Percentiles rank a stretch among this genome's conserved stretches.
Conservation (phyloP, 2,888 invertebrate genomes). For the Acrocyrtus sp. region DNA sequence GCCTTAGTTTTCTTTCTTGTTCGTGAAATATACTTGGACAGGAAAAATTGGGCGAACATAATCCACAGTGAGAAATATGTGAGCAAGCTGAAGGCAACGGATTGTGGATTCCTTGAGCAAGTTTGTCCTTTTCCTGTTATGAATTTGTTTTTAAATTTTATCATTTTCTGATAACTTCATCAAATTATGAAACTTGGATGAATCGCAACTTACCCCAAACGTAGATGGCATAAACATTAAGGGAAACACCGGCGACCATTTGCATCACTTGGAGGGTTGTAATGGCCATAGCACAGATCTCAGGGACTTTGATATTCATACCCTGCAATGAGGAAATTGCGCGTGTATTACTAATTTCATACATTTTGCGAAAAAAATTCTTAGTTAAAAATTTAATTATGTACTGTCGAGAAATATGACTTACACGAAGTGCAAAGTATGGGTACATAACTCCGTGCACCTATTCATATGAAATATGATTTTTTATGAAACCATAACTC, state of each 20-base stretch:
- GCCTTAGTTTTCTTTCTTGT: constrained; percentile 38
- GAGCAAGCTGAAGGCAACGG: constrained; percentile 38
- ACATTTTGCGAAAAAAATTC: no score
- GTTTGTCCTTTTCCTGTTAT: constrained; percentile 37
- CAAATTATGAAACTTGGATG: neutral
- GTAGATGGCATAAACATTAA: constrained; percentile 89
- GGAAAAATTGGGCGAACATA: constrained; percentile 40
- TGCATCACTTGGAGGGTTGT: constrained; percentile 91
- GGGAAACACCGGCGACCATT: constrained; percentile 91
- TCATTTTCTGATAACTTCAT: constrained; percentile 1
- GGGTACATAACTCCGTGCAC: constrained; percentile 86
- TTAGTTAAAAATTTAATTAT: no score
- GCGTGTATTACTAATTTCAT: no score
- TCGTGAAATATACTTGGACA: constrained; percentile 44
- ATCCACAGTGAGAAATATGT: constrained; percentile 33
- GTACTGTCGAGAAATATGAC: no score
- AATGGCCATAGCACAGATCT: constrained; percentile 87
- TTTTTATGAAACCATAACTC: no score
- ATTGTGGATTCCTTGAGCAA: constrained; percentile 36
- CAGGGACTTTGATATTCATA: constrained; percentile 85
- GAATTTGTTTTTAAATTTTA: neutral
- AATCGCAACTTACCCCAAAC: constrained; percentile 63
- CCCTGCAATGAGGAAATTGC: constrained; percentile 68
- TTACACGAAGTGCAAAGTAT: constrained; percentile 80
- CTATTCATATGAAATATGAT: no score